These are phyloP conservation scores for Drosophila sp. DNA, from an alignment of 1,140 invertebrate species.

Conservation along the genomic window DNA sequence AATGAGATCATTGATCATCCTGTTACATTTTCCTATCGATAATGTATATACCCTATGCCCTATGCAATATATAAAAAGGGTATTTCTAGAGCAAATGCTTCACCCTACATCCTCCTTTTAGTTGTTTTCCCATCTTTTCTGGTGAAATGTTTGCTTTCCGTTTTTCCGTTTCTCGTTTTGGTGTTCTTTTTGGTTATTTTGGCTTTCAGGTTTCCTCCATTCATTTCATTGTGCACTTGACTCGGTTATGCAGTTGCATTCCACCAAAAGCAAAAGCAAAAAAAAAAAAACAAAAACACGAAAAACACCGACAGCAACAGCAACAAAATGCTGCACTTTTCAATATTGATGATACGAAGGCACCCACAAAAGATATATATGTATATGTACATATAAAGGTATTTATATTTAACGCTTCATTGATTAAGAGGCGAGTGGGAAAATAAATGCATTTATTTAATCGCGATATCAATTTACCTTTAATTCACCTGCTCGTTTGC, in stretches of 20 bases:
- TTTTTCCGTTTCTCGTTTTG: constrained; percentile 13
- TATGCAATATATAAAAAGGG: background rate
- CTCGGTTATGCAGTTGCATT: constrained; percentile 44
- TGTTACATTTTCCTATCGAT: background rate
- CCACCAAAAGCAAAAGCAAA: background rate
- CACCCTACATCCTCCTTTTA: background rate
- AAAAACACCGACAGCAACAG: too few species aligned
- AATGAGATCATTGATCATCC: too few species aligned
- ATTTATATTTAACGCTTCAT: constrained; percentile 54
- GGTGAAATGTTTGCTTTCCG: constrained; percentile 44
- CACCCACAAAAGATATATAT: constrained; percentile 45
- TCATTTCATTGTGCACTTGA: constrained; percentile 53
- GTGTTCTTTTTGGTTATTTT: constrained; percentile 15
- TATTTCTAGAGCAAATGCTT: constrained; percentile 14
- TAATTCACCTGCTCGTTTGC: constrained; percentile 6
- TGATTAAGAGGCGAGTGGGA: constrained; percentile 48
- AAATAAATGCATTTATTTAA: constrained; percentile 52
- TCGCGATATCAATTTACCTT: constrained; percentile 42
- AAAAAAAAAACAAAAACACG: constrained; percentile 6
- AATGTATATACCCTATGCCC: background rate
- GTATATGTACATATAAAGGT: background rate
- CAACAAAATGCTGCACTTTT: constrained; percentile 33
- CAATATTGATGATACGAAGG: constrained; percentile 47
- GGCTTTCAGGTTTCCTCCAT: constrained; percentile 39
- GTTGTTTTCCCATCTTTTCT: constrained; percentile 11